Evolutionary conservation across 2,797 vertebrate genomes (phyloP), one percentile per base, ranked within the genome.

Genomic region (Rhinoraja longicauda): DNA sequence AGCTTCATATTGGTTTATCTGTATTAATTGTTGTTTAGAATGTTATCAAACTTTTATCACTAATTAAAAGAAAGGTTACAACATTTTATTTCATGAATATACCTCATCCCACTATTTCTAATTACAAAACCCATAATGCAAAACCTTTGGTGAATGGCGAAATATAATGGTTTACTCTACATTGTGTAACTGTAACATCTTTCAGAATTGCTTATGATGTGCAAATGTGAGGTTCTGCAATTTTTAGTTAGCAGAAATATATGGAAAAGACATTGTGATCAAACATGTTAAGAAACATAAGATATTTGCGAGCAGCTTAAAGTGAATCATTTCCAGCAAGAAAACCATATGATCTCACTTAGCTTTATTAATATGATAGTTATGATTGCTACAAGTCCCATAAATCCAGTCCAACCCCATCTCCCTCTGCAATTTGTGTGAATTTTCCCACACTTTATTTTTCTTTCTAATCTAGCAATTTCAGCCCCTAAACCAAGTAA

Each of bases 151-250:
- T 72, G 67, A 92, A 53, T 92, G 67, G 90, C 13, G 90, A 92
- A 92, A 92, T 75, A 24, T 26, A 75, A 53, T 90, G 39, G 90
- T 92, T 92, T 92, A 39, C 70, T 75, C 39, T 6, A 75, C 39
- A 53, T 92, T 92, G 70, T 75, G 90, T 92, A 92, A 92, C 39
- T 12, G 36, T 75, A 92, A 92, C 90, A 70, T 92, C 90, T 75
- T 36, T 26, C 13, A 73, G 32, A 92, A 53, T 75, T 75, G 70
- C 21, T 73, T 15, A 7, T 57, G 1, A 92, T 75, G 70, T 92
- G 39, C 90, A 92, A 92, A 26, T 39, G 19, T 5, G 70, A 53
- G 36, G 90, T 92, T 75, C 39, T 92, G 90, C 90, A 92, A 92
- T 92, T 92, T 92, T 92, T 21, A 45, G 67, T 91, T 75, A 75